These are phyloP conservation scores for Drosophila miranda DNA, from an alignment of 1,140 invertebrate species.

Conservation along the genomic window DNA sequence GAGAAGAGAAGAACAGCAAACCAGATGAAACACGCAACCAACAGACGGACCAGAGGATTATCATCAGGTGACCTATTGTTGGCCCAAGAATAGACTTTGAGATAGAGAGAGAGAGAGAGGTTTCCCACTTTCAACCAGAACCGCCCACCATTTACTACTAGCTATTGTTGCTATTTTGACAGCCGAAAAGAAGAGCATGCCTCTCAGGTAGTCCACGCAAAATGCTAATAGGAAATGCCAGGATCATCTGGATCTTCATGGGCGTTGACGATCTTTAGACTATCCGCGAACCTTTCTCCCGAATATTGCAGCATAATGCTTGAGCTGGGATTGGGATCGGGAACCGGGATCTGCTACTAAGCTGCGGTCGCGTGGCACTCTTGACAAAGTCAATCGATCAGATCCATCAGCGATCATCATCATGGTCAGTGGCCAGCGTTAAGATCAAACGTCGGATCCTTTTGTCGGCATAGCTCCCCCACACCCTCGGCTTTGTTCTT, in stretches of 20 bases:
- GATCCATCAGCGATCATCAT: constrained; percentile 67
- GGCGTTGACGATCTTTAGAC: constrained; percentile 69
- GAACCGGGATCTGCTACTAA: constrained; percentile 16
- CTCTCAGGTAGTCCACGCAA: constrained; percentile 50
- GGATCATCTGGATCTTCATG: background rate
- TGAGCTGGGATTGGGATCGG: constrained; percentile 22
- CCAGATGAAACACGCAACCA: constrained; percentile 36
- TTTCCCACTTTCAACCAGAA: constrained; percentile 58
- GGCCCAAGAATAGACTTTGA: constrained; percentile 8
- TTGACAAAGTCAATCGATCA: constrained; percentile 17
- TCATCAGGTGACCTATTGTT: constrained; percentile 70
- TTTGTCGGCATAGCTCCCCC: constrained; percentile 46
- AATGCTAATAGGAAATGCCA: constrained; percentile 71
- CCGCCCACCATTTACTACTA: constrained; percentile 39
- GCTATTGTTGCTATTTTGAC: constrained; percentile 78
- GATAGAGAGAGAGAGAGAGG: constrained; percentile 4
- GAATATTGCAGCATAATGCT: constrained; percentile 62
- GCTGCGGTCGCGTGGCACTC: constrained; percentile 70
- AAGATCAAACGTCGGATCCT: constrained; percentile 67
- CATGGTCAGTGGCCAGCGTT: background rate
- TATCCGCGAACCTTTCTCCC: constrained; percentile 54
- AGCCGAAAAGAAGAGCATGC: constrained; percentile 12
- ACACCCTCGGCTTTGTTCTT: constrained; percentile 38
- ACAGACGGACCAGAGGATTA: constrained; percentile 47
- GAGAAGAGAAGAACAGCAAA: constrained; percentile 5